These are phyloP conservation scores for Cephalotes varians DNA, from an alignment of 2,888 invertebrate genomes.

Conservation along the genomic window DNA sequence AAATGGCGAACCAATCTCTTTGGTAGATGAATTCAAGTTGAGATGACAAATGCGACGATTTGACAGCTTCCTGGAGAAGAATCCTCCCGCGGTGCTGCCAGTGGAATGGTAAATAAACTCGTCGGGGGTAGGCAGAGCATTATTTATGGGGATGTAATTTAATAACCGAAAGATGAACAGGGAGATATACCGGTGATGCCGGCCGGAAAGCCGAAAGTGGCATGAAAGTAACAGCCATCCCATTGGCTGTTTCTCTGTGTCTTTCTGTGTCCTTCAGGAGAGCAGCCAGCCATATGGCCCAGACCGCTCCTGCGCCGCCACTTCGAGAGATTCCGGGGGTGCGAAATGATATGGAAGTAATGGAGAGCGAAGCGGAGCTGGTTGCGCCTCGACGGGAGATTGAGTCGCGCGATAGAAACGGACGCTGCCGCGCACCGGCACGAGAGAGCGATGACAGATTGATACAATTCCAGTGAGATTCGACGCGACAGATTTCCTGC, in stretches of 20 bases:
- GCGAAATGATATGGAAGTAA: slow-evolving; percentile 86
- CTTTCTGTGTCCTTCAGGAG: slow-evolving; percentile 46
- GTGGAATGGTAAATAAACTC: slow-evolving; percentile 80
- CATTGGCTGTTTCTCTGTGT: slow-evolving; percentile 70
- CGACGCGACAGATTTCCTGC: slow-evolving; percentile 84
- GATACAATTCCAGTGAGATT: slow-evolving; percentile 84
- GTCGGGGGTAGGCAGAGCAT: slow-evolving; percentile 72
- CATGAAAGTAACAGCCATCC: slow-evolving; percentile 82
- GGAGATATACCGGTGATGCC: slow-evolving; percentile 77
- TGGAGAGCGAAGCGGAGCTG: slow-evolving; percentile 77
- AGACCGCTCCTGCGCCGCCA: slow-evolving; percentile 43
- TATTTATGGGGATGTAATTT: slow-evolving; percentile 85
- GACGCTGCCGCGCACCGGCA: slow-evolving; percentile 56
- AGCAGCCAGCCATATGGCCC: slow-evolving; percentile 49
- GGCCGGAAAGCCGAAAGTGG: slow-evolving; percentile 80
- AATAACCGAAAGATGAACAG: slow-evolving; percentile 83
- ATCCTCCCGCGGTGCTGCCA: slow-evolving; percentile 61
- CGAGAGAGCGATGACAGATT: slow-evolving; percentile 84
- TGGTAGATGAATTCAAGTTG: slow-evolving; percentile 8
- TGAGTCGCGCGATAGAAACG: slow-evolving; percentile 82
- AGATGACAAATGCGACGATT: slow-evolving; percentile 64
- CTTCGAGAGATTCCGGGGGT: slow-evolving; percentile 79
- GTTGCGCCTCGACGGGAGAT: slow-evolving; percentile 83
- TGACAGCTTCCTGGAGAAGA: slow-evolving; percentile 52
- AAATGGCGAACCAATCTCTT: slow-evolving; percentile 22